Evolutionary conservation across 2,888 invertebrate species (phyloP), one percentile per base, ranked within the genome.

Genomic region (Petrophora chlorosata): DNA sequence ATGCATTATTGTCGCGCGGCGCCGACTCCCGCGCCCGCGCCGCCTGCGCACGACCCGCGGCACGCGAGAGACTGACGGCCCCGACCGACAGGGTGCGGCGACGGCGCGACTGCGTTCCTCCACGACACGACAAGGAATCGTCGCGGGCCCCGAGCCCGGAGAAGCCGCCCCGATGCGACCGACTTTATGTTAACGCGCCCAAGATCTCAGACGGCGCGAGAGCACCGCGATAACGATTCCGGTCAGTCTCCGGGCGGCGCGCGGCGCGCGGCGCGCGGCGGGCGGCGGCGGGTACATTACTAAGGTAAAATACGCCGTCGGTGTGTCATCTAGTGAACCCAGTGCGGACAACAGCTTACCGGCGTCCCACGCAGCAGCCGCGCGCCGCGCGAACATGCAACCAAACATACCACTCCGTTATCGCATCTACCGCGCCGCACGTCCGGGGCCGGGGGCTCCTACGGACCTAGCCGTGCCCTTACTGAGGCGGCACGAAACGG

Each of bases 241-340:
- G n/a, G n/a, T n/a, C n/a, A n/a, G n/a, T n/a, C n/a, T n/a, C n/a
- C n/a, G n/a, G 33, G 30, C 30, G 55, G 48, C 40, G 47, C 38
- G 48, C 42, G 39, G 39, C 42, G 55, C 5, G 53, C 22, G 29
- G 38, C 9, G 35, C 17, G 29, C 8, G 35, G 39, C 32, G 39
- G 38, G 52, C 34, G 55, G 54, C 46, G 53, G 47, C 52, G 50
- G 57, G 59, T 14, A 61, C 87, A 85, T 89, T 84, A 88, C 88
- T 87, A 86, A 89, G 89, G 86, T 73, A 85, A 85, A 82, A 81
- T 76, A 79, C 79, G 82, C 78, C 76, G 79, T 59, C 76, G 67
- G 63, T 59, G 70, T 59, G 69, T 63, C 64, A 66, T 59, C 70
- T 67, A 70, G 75, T 29, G 30, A 36, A 29, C 43, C 36, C 28